phyloP scores from a whole-genome alignment of 2,888 invertebrate genomes.

The Leptinotarsa tumamoca region DNA sequence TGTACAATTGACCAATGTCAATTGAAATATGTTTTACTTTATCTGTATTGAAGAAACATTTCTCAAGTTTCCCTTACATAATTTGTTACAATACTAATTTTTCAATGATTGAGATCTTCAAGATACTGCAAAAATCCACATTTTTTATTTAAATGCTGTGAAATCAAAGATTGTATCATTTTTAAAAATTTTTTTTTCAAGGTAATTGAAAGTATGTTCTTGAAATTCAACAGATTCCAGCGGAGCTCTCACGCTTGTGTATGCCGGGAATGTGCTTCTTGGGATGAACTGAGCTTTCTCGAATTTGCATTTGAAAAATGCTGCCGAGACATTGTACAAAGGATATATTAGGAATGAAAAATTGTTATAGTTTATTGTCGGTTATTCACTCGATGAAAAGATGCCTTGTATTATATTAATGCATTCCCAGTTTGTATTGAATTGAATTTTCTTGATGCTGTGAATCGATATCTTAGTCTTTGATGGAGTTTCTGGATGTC shows the following conservation, averaged over 20 bases:
- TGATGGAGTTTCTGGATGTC: background rate
- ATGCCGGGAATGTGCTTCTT: background rate
- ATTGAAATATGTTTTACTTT: too few species aligned
- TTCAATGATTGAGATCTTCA: too few species aligned
- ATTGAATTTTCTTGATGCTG: conserved; percentile 1
- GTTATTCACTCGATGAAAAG: conserved; percentile 3
- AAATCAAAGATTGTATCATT: too few species aligned
- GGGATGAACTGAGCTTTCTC: conserved; percentile 1
- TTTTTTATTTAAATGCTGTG: too few species aligned
- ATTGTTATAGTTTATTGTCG: conserved; percentile 14
- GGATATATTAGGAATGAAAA: conserved; percentile 2
- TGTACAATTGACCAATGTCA: too few species aligned
- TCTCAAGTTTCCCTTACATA: too few species aligned
- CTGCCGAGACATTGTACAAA: background rate
- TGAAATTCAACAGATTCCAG: background rate
- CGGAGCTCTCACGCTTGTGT: background rate
- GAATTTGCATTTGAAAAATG: conserved; percentile 9
- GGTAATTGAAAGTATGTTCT: background rate
- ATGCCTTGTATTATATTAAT: conserved; percentile 8
- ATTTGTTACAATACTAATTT: too few species aligned
- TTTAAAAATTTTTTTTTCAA: background rate
- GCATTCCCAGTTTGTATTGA: background rate
- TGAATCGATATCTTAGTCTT: background rate
- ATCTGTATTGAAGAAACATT: too few species aligned
- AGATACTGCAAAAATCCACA: too few species aligned